Evolutionary conservation across 1,140 invertebrate genomes (phyloP).

Genomic region (Mycetomoellerius zeteki): DNA sequence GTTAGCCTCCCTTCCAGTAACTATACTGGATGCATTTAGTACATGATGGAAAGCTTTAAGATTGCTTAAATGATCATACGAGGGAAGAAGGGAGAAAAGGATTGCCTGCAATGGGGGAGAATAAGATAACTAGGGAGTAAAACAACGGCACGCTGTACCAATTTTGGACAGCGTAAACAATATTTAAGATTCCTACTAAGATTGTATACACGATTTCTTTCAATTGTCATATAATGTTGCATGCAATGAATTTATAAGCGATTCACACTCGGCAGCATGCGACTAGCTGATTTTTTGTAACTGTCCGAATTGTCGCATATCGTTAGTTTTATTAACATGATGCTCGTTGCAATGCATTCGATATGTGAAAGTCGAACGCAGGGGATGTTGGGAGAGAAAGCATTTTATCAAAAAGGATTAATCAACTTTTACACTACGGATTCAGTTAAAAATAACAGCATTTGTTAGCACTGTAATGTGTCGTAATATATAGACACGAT

Average conservation of each 20-base stretch:
- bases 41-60: constrained; percentile 4
- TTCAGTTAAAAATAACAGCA: constrained; percentile 61
- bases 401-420: constrained; percentile 32
- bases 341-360: constrained; percentile 16
- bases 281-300: constrained; percentile 32
- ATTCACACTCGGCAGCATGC: constrained; percentile 1
- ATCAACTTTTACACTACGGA: constrained; percentile 56
- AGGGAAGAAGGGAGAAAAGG: background rate
- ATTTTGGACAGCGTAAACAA: constrained; percentile 3
- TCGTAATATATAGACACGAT: constrained; percentile 67
- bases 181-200: constrained; percentile 9
- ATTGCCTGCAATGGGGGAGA: background rate
- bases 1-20: constrained; percentile 1
- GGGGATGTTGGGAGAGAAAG: constrained; percentile 27
- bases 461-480: constrained; percentile 71
- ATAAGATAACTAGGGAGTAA: background rate
- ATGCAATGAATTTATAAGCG: constrained; percentile 36
- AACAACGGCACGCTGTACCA: background rate
- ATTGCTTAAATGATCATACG: background rate
- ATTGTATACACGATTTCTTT: constrained; percentile 15
- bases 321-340: constrained; percentile 32
- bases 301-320: constrained; percentile 24
- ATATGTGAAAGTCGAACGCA: background rate
- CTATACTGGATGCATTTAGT: background rate
- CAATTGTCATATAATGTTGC: background rate